A percentile compares a stretch with the other conserved stretches of the same genome.
Conservation (phyloP, 1,140 invertebrate species). For the Phortica variegata region DNA sequence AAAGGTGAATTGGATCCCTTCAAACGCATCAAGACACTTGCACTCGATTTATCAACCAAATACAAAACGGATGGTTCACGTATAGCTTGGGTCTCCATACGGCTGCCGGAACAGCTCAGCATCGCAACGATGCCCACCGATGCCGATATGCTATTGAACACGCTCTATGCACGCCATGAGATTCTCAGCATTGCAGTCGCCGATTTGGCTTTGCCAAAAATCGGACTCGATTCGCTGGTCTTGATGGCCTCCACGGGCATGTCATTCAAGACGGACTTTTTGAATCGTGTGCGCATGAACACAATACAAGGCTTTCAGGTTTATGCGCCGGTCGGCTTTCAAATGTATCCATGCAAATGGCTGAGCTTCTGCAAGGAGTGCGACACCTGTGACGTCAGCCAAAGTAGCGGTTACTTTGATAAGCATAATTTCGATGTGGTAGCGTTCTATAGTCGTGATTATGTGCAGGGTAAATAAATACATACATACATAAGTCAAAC, state of each 20-base stretch:
- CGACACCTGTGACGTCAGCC: constrained; percentile 69
- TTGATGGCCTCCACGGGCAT: constrained; percentile 67
- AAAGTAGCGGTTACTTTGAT: constrained; percentile 81
- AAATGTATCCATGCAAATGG: constrained; percentile 66
- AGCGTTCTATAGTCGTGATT: constrained; percentile 82
- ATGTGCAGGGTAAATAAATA: constrained; percentile 65
- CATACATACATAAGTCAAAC: too few species aligned
- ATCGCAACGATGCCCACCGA: constrained; percentile 19
- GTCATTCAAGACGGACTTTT: constrained; percentile 74
- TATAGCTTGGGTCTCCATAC: constrained; percentile 71
- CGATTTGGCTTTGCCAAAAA: constrained; percentile 71
- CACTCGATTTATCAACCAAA: constrained; percentile 65
- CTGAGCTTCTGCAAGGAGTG: constrained; percentile 60
- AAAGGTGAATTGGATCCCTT: constrained; percentile 70
- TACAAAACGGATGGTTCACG: constrained; percentile 69
- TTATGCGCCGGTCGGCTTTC: constrained; percentile 80
- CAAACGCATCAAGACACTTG: constrained; percentile 65
- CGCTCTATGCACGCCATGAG: constrained; percentile 49
- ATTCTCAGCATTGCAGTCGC: constrained; percentile 68
- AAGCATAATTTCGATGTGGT: constrained; percentile 69
- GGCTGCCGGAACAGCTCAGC: constrained; percentile 59
- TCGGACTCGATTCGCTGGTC: constrained; percentile 69
- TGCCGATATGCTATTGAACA: constrained; percentile 40
- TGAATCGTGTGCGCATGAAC: constrained; percentile 85
- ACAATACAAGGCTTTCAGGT: constrained; percentile 78